Evolutionary conservation across 1,140 invertebrate genomes (phyloP), one percentile per base, ranked within the genome.

Genomic region (Drosophila santomea): DNA sequence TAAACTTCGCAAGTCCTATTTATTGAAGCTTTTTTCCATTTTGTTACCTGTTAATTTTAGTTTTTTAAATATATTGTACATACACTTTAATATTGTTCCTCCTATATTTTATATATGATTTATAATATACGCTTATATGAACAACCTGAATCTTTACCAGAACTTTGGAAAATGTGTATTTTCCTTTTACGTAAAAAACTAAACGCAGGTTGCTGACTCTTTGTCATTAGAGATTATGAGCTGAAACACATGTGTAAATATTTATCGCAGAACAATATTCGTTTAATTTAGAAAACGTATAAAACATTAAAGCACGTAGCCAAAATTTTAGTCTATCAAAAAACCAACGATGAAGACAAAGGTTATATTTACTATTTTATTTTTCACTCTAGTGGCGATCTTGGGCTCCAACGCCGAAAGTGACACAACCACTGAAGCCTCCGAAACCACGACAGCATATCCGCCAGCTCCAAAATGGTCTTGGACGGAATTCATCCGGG

Each of bases 191-290:
- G 8, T 8, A 14, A 2, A 14, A 3, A 15, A 32, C 17, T 43
- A 10, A 20, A 25, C 12, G 39, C 23, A 32, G 51, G 39, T 57
- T 45, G 32, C n/a, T 52, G 43, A 62, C 28, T 51, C 23, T 52
- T 17, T 25, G 4, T n/a, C 23, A 14, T 61, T 50, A 63, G 32
- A 74, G 12, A 58, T 36, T 58, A 41, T 25, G 43, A 32, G 28
- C 12, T 4, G 35, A 75, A 58, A 47, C 73, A 75, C 20, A 38
- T 75, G 73, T 54, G 38, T 38, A 75, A 75, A 75, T 75, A 63
- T 38, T 71, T 63, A 15, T 2, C 0, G 0, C 2, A 0, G 0
- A 8, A 5, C 10, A 15, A 66, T 38, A 45, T 54, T 44, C 14
- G 10, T 10, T 25, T 7, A 11, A 32, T 36, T 57, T 3, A 8